Evolutionary conservation across 2,797 vertebrate genomes (phyloP).

Genomic region (Harpagifer antarcticus): DNA sequence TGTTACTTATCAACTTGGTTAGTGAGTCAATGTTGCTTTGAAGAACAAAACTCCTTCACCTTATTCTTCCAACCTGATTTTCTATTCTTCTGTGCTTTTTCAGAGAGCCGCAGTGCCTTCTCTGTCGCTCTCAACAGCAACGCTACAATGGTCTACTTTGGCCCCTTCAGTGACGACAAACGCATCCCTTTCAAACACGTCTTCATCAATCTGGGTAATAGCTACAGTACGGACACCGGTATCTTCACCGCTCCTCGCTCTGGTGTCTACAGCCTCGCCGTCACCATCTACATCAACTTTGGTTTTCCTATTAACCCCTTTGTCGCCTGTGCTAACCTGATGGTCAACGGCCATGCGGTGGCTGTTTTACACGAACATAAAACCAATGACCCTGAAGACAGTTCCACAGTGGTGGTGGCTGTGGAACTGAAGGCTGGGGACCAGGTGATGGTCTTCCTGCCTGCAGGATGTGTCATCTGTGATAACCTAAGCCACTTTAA

Average conservation of each 20-base stretch:
- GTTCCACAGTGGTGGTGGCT: constrained; percentile 55
- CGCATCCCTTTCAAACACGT: constrained; percentile 61
- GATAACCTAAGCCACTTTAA: constrained; percentile 77
- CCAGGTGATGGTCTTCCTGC: constrained; percentile 65
- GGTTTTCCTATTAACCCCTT: constrained; percentile 41
- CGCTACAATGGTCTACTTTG: constrained; percentile 14
- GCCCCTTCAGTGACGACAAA: not conserved
- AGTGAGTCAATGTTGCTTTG: no score
- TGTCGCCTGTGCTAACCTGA: constrained; percentile 62
- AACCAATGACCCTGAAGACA: constrained; percentile 78
- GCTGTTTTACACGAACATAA: constrained; percentile 48
- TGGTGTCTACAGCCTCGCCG: constrained; percentile 81
- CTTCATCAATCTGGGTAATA: constrained; percentile 74
- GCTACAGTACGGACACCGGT: constrained; percentile 63
- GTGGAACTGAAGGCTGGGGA: constrained; percentile 67
- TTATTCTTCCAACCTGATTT: not conserved
- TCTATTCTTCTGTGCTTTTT: not conserved
- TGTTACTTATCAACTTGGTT: no score
- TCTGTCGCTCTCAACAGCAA: constrained; percentile 75
- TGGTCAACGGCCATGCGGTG: constrained; percentile 54
- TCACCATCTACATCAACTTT: constrained; percentile 77
- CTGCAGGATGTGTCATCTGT: constrained; percentile 63
- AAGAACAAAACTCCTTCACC: not conserved
- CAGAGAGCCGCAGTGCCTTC: constrained; percentile 82
- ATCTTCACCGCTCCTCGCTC: constrained; percentile 69